Evolutionary conservation across 2,113 vertebrate genomes (phyloP).

Genomic region (Salvelinus sp.): DNA sequence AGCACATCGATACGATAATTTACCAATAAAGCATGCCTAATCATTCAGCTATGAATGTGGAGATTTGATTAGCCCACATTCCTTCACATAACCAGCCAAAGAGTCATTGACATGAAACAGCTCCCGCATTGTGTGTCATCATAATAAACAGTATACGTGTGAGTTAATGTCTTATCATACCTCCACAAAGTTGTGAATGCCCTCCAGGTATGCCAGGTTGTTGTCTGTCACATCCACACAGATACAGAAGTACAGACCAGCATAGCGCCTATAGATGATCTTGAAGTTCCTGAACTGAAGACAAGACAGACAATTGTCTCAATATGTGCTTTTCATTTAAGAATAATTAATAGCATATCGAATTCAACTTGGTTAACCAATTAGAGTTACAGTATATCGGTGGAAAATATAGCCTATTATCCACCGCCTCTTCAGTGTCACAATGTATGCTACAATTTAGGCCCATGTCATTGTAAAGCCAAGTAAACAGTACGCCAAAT

Average conservation of each 20-base stretch:
- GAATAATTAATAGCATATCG: too few relatives aligned
- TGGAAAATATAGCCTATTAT: too few relatives aligned
- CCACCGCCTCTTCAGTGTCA: too few relatives aligned
- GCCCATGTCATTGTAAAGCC: too few relatives aligned
- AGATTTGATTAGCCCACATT: too few relatives aligned
- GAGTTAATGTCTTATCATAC: constrained; percentile 57
- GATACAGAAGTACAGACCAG: constrained; percentile 94
- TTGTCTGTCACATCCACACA: constrained; percentile 96
- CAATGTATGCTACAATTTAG: too few relatives aligned
- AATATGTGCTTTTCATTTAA: neutral
- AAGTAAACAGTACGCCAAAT: too few relatives aligned
- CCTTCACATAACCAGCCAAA: too few relatives aligned
- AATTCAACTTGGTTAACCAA: too few relatives aligned
- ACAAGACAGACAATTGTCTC: constrained; percentile 27
- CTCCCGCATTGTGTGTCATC: neutral
- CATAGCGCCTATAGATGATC: constrained; percentile 94
- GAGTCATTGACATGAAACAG: neutral
- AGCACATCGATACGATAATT: too few relatives aligned
- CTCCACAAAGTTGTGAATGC: constrained; percentile 97
- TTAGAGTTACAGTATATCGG: too few relatives aligned
- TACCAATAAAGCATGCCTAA: neutral
- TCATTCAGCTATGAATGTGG: neutral
- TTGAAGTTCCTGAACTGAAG: constrained; percentile 94
- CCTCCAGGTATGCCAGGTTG: constrained; percentile 95
- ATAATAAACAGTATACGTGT: neutral